phyloP scores from a whole-genome alignment of 2,113 vertebrate species.

The Otis tarda region DNA sequence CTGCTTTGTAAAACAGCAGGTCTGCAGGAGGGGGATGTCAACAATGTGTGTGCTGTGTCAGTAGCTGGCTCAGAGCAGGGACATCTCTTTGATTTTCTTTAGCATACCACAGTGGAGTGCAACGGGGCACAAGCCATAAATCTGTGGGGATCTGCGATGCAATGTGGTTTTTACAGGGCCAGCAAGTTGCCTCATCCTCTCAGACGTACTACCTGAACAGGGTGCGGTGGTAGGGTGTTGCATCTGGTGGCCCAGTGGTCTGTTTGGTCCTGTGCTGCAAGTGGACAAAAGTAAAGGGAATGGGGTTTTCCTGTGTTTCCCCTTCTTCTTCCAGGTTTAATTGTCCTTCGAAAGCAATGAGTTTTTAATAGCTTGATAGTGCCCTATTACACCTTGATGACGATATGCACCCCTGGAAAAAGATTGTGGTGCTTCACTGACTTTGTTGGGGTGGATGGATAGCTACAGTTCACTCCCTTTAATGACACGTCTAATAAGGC shows the following conservation, averaged over 20 bases:
- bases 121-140: accelerated
- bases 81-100: neutral
- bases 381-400: neutral
- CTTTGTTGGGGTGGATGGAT: neutral
- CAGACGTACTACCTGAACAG: neutral
- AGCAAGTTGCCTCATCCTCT: accelerated
- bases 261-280: neutral
- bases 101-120: accelerated
- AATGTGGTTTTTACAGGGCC: neutral
- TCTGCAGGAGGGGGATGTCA: neutral
- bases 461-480: neutral
- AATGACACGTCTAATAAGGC: neutral
- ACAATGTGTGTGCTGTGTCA: neutral
- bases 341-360: neutral
- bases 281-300: neutral
- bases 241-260: neutral
- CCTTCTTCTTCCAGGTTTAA: neutral
- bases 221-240: neutral
- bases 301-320: neutral
- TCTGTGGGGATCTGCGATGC: accelerated
- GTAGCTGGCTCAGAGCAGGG: neutral
- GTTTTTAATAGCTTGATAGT: neutral
- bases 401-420: neutral
- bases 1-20: neutral
- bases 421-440: neutral